These are phyloP conservation scores for Rhinogobius similis DNA, from an alignment of 2,113 vertebrate genomes.

Conservation along the genomic window DNA sequence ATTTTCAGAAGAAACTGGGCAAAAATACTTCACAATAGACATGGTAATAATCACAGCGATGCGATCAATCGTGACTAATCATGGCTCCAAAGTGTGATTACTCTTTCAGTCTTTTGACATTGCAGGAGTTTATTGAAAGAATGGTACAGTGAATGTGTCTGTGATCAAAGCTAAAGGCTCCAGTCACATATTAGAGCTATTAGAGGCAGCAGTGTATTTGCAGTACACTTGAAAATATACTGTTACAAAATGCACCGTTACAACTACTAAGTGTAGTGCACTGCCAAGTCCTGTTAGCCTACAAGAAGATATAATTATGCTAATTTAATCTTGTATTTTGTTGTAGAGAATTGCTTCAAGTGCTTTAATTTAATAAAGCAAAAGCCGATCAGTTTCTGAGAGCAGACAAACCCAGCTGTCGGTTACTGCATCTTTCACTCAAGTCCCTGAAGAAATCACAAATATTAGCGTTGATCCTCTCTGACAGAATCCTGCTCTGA, in stretches of 20 bases:
- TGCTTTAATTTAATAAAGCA: neutral
- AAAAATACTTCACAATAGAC: too few species aligned
- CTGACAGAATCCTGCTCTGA: constrained; percentile 3
- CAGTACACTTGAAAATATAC: too few species aligned
- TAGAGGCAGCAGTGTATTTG: too few species aligned
- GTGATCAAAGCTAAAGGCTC: too few species aligned
- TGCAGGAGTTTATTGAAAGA: too few species aligned
- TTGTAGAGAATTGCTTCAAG: neutral
- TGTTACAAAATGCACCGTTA: neutral
- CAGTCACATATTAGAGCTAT: too few species aligned
- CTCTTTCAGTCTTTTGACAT: too few species aligned
- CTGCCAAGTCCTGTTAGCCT: neutral
- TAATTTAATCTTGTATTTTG: neutral
- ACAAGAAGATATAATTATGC: neutral
- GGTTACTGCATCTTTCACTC: neutral
- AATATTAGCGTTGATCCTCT: neutral
- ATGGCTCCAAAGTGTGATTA: too few species aligned
- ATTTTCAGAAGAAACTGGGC: too few species aligned
- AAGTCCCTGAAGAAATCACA: neutral
- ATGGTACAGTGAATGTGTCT: too few species aligned
- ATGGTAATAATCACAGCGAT: too few species aligned
- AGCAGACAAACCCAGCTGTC: neutral
- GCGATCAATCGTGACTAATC: too few species aligned
- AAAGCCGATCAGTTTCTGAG: neutral
- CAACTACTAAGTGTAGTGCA: neutral